Base-by-base conservation (phyloP, 2,888 invertebrate species). In the Crossocerus cetratus region DNA sequence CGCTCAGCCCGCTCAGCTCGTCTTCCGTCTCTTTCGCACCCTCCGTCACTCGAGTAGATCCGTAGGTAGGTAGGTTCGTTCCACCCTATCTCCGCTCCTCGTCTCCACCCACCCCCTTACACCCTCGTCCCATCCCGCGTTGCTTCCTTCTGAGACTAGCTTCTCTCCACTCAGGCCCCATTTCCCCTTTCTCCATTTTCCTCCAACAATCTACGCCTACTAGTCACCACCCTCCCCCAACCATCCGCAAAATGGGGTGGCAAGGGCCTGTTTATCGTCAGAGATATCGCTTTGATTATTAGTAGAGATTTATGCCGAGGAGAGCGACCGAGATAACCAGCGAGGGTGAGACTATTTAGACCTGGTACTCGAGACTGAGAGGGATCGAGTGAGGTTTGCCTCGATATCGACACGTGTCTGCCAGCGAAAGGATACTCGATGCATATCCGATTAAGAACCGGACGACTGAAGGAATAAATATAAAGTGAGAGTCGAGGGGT, bases 31-130 rank as follows among this genome's bases (percentile, higher is more conserved):
- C 80, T 73, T 78, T 83, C 70, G 69, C 80, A 72, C 81, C 79
- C 72, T 64, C 77, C 80, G 81, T 2, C n/a, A 49, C 8, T 49
- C 78, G 82, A 84, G 32, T 32, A 86, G 84, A 84, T 82, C 81
- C 80, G 74, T 72, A 53, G 32, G 8, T 32, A 32, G 32, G 8
- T 32, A 32, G 78, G 62, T 77, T 69, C 68, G 69, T 65, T 67
- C 66, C 61, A 75, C 69, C 32, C 32, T 32, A 32, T 62, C 67
- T 16, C 20, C 65, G 45, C 45, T 53, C 21, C 21, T 60, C 32
- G 55, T 70, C 63, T 43, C 55, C 57, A 43, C 71, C 61, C 61
- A 54, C 58, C 72, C 63, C 63, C 73, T 63, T 57, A 55, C 57
- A 56, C 69, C 67, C 59, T 69, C 68, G 69, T 62, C 61, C 11